phyloP scores from a whole-genome alignment of 2,113 vertebrate genomes.

The Pionites leucogaster region DNA sequence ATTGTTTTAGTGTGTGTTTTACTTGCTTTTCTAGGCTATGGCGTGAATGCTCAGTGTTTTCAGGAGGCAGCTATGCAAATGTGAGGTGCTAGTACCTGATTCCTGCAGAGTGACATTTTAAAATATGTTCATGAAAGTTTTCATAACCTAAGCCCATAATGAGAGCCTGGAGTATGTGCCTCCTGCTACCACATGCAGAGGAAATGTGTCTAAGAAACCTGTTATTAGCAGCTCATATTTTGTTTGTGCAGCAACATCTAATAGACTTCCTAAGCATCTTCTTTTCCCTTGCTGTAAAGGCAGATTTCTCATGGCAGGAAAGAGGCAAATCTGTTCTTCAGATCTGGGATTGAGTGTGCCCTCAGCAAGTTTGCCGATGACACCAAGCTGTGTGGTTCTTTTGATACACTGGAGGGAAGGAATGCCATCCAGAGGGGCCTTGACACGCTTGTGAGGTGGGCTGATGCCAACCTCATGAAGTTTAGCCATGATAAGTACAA shows the following conservation, averaged over 20 bases:
- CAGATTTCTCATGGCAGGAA: background rate
- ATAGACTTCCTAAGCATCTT: slow-evolving; percentile 30
- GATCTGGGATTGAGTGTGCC: background rate
- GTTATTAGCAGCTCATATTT: slow-evolving; percentile 36
- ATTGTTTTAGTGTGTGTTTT: background rate
- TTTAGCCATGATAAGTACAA: too few species aligned
- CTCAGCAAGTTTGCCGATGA: too few species aligned
- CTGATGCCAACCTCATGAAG: too few species aligned
- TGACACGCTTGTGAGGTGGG: too few species aligned
- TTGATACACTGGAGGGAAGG: too few species aligned
- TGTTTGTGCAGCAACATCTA: slow-evolving; percentile 22
- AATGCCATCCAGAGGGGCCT: too few species aligned
- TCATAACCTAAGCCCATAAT: slow-evolving; percentile 11
- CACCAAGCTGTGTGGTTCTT: too few species aligned
- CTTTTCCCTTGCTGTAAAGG: slow-evolving; percentile 6
- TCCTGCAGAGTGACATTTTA: slow-evolving; percentile 36
- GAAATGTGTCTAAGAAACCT: slow-evolving; percentile 5
- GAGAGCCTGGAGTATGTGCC: background rate
- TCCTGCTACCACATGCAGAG: slow-evolving; percentile 14
- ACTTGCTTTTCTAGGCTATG: background rate
- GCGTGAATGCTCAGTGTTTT: slow-evolving; percentile 7
- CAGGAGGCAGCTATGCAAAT: slow-evolving; percentile 19
- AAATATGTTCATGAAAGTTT: slow-evolving; percentile 33
- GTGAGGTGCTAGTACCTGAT: slow-evolving; percentile 13
- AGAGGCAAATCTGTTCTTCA: background rate